Conservation (phyloP, 1,140 invertebrate species). For the Lasioglossum albipes region DNA sequence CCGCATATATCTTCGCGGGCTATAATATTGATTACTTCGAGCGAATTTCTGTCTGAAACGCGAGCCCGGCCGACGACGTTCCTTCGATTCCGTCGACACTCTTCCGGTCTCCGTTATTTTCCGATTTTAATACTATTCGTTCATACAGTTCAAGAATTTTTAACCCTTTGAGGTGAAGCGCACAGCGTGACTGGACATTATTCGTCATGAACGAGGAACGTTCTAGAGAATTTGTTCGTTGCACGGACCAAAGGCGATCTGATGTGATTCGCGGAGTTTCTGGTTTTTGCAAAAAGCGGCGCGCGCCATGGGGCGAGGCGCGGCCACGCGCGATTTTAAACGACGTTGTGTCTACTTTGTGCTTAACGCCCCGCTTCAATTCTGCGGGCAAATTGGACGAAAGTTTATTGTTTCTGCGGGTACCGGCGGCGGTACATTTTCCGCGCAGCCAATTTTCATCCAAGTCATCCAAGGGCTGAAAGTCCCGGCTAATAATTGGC, state of each 20-base stretch:
- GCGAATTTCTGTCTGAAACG: slow-evolving; percentile 67
- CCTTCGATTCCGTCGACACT: slow-evolving; percentile 23
- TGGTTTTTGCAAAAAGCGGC: neutral
- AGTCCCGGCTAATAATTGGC: slow-evolving; percentile 50
- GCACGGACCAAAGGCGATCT: neutral
- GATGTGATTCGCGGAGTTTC: slow-evolving; percentile 54
- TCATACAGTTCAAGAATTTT: too few species aligned
- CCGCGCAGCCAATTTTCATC: slow-evolving; percentile 22
- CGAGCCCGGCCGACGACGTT: slow-evolving; percentile 51
- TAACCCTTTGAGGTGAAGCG: too few species aligned
- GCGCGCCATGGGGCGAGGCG: neutral
- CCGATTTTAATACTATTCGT: too few species aligned
- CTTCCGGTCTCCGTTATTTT: too few species aligned
- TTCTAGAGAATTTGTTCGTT: too few species aligned
- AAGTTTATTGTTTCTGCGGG: slow-evolving; percentile 10
- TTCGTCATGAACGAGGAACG: too few species aligned
- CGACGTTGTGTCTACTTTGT: neutral
- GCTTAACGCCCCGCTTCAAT: slow-evolving; percentile 16
- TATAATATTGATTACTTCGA: slow-evolving; percentile 78
- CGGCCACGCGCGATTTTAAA: neutral
- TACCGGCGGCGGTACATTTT: neutral
- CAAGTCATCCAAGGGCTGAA: slow-evolving; percentile 16
- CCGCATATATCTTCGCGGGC: slow-evolving; percentile 71
- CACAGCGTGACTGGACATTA: too few species aligned
- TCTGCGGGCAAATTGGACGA: slow-evolving; percentile 26